Conservation (phyloP, 2,888 invertebrate species). For the Campopleginae sp. region DNA sequence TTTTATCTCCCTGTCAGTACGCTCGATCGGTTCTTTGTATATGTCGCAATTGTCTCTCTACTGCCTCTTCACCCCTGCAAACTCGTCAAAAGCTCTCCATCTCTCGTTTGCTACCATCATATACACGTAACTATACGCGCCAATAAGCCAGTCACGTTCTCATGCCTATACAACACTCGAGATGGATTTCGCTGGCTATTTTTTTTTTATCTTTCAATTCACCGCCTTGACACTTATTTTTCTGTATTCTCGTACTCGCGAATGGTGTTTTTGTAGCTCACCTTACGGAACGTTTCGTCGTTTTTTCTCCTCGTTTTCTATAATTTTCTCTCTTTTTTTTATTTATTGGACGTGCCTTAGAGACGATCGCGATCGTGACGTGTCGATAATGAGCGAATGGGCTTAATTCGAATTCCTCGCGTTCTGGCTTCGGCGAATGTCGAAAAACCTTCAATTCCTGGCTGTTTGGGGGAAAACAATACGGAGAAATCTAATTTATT, state of each 20-base stretch:
- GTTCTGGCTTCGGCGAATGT: background rate
- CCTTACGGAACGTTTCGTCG: conserved; percentile 20
- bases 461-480: background rate
- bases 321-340: background rate
- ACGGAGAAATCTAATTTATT: background rate
- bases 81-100: conserved; percentile 51
- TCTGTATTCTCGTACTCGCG: conserved; percentile 5
- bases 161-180: conserved; percentile 28
- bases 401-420: background rate
- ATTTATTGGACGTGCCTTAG: background rate
- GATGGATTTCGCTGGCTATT: conserved; percentile 41
- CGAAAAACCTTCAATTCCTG: background rate
- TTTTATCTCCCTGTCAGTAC: conserved; percentile 27
- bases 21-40: conserved; percentile 52
- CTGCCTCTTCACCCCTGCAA: conserved; percentile 21
- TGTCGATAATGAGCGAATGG: background rate
- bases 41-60: conserved; percentile 10
- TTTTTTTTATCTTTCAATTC: conserved; percentile 57
- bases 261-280: conserved; percentile 21
- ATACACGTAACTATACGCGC: conserved; percentile 43
- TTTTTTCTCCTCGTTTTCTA: background rate
- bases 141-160: conserved; percentile 58
- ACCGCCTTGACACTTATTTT: conserved; percentile 26
- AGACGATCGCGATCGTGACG: background rate
- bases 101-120: conserved; percentile 49